A percentile compares a stretch with the other conserved stretches of the same genome.
phyloP scores from a whole-genome alignment of 92 coral and sea anemone genomes.

The Nematostella vectensis region DNA sequence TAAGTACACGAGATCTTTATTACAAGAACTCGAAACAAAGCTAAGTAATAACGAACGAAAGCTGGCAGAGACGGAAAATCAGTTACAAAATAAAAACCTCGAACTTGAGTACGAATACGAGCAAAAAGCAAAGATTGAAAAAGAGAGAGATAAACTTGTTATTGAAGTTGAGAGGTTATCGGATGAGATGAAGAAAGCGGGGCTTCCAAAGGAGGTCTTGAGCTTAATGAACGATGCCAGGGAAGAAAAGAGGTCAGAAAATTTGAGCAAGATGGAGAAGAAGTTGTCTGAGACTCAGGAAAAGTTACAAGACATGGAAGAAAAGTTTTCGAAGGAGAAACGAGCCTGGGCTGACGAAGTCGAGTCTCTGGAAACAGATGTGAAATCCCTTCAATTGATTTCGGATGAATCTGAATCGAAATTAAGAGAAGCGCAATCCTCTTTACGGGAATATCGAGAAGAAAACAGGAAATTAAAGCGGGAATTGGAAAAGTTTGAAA shows the following conservation, averaged over 20 bases:
- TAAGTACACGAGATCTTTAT: constrained; percentile 84
- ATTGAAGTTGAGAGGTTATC: constrained; percentile 38
- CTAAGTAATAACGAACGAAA: constrained; percentile 73
- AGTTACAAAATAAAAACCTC: constrained; percentile 57
- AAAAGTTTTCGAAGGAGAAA: constrained; percentile 16
- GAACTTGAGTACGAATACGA: constrained; percentile 72
- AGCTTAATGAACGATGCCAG: constrained; percentile 63
- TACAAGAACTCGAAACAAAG: constrained; percentile 85
- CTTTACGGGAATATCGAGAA: constrained; percentile 35
- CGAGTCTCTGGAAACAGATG: constrained; percentile 21
- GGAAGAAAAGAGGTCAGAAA: constrained; percentile 38
- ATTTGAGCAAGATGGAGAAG: constrained; percentile 21
- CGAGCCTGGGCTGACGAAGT: constrained; percentile 32
- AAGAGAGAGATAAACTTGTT: constrained; percentile 46
- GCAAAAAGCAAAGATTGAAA: constrained; percentile 55
- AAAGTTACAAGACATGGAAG: constrained; percentile 25
- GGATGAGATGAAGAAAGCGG: constrained; percentile 52
- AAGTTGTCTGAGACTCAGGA: constrained; percentile 32
- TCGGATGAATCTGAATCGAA: constrained; percentile 32
- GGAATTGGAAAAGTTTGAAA: constrained; percentile 20
- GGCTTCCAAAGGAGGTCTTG: constrained; percentile 55
- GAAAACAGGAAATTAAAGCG: constrained; percentile 20
- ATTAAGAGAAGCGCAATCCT: constrained; percentile 32
- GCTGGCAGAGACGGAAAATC: constrained; percentile 67
- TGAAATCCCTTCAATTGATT: constrained; percentile 26